A percentile compares a stretch with the other conserved stretches of the same genome.
These are phyloP conservation scores for Scaptomyza cyrtandrae DNA, from an alignment of 2,888 invertebrate genomes.

Conservation along the genomic window DNA sequence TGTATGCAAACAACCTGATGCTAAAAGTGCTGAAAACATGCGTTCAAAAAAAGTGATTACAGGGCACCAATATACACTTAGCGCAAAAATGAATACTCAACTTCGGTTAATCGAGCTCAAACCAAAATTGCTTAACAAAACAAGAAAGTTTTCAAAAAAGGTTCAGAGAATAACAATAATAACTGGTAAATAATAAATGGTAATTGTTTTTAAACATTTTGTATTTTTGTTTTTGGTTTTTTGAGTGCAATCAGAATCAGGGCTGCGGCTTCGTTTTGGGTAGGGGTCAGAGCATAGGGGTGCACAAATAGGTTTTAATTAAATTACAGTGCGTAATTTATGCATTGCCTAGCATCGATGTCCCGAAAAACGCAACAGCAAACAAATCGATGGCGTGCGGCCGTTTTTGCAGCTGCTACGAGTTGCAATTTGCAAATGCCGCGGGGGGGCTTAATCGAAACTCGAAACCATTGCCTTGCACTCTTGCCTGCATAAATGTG, in stretches of 20 bases:
- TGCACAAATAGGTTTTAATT: constrained; percentile 72
- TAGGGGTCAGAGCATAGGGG: constrained; percentile 1
- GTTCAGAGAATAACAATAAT: no score
- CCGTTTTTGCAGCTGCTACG: constrained; percentile 11
- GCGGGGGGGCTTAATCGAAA: constrained; percentile 19
- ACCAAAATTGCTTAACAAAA: no score
- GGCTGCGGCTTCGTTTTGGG: constrained; percentile 2
- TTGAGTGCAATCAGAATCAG: constrained; percentile 11
- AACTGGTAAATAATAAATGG: no score
- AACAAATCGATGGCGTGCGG: constrained; percentile 50
- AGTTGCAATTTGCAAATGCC: constrained; percentile 2
- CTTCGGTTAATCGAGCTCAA: no score
- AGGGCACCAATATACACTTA: no score
- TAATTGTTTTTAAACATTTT: no score
- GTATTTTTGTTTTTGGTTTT: no score
- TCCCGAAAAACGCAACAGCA: constrained; percentile 15
- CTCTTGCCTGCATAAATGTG: constrained; percentile 54
- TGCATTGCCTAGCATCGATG: constrained; percentile 61
- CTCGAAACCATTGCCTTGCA: constrained; percentile 27
- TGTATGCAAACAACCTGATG: constrained; percentile 16
- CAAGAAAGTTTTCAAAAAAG: no score
- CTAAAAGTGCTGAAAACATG: constrained; percentile 46
- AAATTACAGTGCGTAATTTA: constrained; percentile 73
- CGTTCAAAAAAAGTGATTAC: constrained; percentile 11
- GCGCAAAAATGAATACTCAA: no score